These are phyloP conservation scores for Melanostoma scalare DNA, from an alignment of 2,888 invertebrate species.

Conservation along the genomic window DNA sequence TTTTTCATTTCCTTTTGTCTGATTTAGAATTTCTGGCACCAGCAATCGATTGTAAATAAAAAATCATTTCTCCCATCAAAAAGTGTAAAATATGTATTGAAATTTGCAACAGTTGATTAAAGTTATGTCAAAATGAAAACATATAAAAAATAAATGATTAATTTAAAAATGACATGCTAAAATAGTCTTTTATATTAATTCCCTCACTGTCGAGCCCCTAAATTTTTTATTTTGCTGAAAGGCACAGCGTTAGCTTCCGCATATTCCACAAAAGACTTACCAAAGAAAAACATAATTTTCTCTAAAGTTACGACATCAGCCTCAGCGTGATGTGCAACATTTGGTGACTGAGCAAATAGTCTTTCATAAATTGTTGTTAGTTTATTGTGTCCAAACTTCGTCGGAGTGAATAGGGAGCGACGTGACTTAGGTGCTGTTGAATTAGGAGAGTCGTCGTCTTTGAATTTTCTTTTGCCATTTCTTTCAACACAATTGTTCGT, in stretches of 20 bases:
- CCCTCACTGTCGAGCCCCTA: slow-evolving; percentile 31
- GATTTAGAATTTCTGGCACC: too few species aligned
- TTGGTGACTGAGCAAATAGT: slow-evolving; percentile 82
- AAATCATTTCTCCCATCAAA: too few species aligned
- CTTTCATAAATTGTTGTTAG: slow-evolving; percentile 84
- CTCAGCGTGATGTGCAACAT: slow-evolving; percentile 86
- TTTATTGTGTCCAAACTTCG: slow-evolving; percentile 81
- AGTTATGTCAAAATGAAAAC: too few species aligned
- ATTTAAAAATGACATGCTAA: too few species aligned
- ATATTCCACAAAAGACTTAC: slow-evolving; percentile 84
- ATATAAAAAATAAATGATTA: too few species aligned
- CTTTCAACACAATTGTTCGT: neutral
- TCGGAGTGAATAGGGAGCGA: slow-evolving; percentile 75
- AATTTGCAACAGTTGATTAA: too few species aligned
- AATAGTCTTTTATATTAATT: too few species aligned
- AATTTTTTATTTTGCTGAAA: slow-evolving; percentile 74
- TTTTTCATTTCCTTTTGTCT: too few species aligned
- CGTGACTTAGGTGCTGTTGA: slow-evolving; percentile 64
- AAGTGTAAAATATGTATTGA: too few species aligned
- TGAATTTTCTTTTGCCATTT: slow-evolving; percentile 57
- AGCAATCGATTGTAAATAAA: too few species aligned
- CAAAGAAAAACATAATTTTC: slow-evolving; percentile 84
- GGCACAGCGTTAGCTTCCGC: slow-evolving; percentile 78
- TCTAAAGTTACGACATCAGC: slow-evolving; percentile 86
- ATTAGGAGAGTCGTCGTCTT: neutral